phyloP scores from a whole-genome alignment of 2,888 invertebrate genomes.

The Alcis repandata region DNA sequence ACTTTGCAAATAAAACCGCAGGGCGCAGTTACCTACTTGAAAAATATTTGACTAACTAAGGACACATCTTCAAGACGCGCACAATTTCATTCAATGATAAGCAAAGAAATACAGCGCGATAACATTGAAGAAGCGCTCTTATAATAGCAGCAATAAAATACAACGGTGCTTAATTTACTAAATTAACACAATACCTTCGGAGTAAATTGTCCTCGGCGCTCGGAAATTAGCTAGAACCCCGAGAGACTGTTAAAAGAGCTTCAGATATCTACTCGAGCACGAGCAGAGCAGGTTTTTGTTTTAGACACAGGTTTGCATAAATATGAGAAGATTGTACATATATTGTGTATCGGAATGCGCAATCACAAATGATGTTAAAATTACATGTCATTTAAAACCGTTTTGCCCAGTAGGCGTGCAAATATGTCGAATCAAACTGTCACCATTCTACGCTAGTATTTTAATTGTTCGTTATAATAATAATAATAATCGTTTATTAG shows the following conservation, averaged over 20 bases:
- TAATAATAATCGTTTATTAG: no score
- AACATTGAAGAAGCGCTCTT: constrained; percentile 23
- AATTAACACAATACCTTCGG: constrained; percentile 47
- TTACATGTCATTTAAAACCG: no score
- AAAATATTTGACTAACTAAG: not conserved
- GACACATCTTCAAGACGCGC: not conserved
- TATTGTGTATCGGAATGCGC: no score
- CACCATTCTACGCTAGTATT: no score
- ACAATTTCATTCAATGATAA: constrained; percentile 13
- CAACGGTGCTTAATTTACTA: constrained; percentile 42
- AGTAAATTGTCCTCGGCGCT: constrained; percentile 37
- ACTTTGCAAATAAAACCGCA: not conserved
- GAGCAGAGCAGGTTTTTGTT: constrained; percentile 27
- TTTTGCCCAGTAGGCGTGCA: no score
- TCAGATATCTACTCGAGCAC: constrained; percentile 14
- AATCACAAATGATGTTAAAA: no score
- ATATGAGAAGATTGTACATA: no score
- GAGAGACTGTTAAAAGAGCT: constrained; percentile 31
- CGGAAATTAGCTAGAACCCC: constrained; percentile 40
- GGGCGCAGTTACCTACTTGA: not conserved
- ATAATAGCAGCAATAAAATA: constrained; percentile 40
- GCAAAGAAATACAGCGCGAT: constrained; percentile 22
- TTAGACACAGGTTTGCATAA: constrained; percentile 5
- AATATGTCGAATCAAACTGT: no score
- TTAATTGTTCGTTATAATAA: no score